Conservation (phyloP, 2,888 invertebrate genomes). For the Taphrorychus bicolor region DNA sequence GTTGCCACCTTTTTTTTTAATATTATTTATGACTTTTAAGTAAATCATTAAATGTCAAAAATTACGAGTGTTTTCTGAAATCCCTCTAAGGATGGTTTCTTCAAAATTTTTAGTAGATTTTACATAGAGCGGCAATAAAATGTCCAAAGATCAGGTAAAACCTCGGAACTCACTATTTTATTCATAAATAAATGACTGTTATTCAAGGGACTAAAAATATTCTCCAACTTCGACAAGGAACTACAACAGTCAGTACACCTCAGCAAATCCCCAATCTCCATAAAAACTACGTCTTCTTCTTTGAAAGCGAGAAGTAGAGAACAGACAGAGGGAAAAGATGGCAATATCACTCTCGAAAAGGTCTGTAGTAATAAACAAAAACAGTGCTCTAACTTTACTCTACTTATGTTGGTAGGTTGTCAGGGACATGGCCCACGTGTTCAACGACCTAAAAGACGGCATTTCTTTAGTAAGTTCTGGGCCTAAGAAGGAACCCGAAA, state of each 20-base stretch:
- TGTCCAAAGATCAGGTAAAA: constrained; percentile 13
- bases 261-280: constrained; percentile 5
- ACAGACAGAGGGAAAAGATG: background rate
- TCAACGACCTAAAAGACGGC: constrained; percentile 33
- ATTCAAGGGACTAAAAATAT: constrained; percentile 1
- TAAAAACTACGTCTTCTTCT: no score
- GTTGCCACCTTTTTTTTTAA: no score
- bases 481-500: background rate
- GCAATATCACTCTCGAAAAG: constrained; percentile 14
- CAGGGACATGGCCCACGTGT: constrained; percentile 37
- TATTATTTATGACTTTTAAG: no score
- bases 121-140: constrained; percentile 8
- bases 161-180: background rate
- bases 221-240: constrained; percentile 7
- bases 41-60: no score
- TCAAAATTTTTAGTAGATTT: constrained; percentile 19
- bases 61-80: background rate
- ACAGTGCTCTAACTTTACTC: background rate
- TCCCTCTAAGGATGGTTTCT: constrained; percentile 14
- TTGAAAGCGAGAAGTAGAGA: no score
- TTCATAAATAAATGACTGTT: background rate
- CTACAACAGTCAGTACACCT: constrained; percentile 2
- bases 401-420: no score
- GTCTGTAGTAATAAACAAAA: constrained; percentile 3
- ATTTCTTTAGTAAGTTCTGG: constrained; percentile 27